A percentile compares a stretch with the other conserved stretches of the same genome.
These are phyloP conservation scores for Leptothorax acervorum DNA, from an alignment of 2,888 invertebrate genomes.

Conservation along the genomic window DNA sequence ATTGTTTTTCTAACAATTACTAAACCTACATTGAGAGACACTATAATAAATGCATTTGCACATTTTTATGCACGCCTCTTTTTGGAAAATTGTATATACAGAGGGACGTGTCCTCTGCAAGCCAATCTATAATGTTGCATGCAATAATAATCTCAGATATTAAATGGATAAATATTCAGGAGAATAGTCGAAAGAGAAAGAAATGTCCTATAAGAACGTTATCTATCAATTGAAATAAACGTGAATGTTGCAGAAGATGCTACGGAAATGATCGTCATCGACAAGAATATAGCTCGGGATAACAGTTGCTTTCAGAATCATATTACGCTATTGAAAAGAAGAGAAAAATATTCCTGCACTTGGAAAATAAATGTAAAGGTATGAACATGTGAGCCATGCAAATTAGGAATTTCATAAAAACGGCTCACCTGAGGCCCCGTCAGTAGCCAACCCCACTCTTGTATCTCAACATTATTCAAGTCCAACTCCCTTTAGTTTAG, in stretches of 20 bases:
- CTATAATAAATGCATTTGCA: constrained; percentile 34
- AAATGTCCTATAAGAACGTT: not conserved
- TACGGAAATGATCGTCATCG: constrained; percentile 29
- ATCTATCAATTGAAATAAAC: not conserved
- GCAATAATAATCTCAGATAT: constrained; percentile 22
- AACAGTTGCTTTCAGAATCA: constrained; percentile 71
- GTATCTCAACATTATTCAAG: constrained; percentile 83
- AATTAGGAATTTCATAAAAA: constrained; percentile 72
- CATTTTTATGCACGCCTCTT: constrained; percentile 50
- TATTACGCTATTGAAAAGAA: constrained; percentile 74
- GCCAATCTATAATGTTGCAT: constrained; percentile 59
- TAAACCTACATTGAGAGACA: constrained; percentile 48
- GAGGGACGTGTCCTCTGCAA: constrained; percentile 65
- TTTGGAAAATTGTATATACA: constrained; percentile 37
- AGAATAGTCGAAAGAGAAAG: not conserved
- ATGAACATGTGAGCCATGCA: constrained; percentile 78
- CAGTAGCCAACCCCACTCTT: constrained; percentile 82
- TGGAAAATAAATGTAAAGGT: constrained; percentile 81
- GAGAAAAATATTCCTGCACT: constrained; percentile 73
- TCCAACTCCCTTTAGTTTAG: constrained; percentile 81
- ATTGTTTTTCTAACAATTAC: constrained; percentile 85
- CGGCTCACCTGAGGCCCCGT: constrained; percentile 84
- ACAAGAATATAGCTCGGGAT: not conserved
- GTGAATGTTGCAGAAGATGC: not conserved
- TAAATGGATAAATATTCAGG: constrained; percentile 25